Evolutionary conservation across 2,113 vertebrate genomes (phyloP).

Genomic region (Alouatta palliata): DNA sequence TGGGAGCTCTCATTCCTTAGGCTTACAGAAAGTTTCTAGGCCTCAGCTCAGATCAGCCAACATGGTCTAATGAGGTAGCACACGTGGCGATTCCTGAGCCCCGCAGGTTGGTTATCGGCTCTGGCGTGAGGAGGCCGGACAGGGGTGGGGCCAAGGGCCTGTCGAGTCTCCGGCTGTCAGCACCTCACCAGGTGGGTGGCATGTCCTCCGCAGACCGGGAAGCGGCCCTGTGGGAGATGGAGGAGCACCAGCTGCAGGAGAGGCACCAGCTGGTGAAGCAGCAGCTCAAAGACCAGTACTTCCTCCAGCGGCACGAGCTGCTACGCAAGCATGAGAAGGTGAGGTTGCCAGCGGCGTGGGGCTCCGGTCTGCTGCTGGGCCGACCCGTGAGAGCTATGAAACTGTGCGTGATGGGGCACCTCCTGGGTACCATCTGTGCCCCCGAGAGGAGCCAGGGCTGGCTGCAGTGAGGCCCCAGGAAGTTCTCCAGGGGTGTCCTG

Average conservation of each 20-base stretch:
- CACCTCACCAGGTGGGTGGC: background rate
- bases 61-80: accelerated
- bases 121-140: accelerated
- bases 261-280: slow-evolving; percentile 94
- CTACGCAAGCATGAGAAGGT: slow-evolving; percentile 98
- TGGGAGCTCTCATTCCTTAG: too few species aligned
- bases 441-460: accelerated
- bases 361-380: accelerated
- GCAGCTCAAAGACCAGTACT: slow-evolving; percentile 98
- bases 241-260: slow-evolving; percentile 95
- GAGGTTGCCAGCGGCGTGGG: accelerated
- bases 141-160: accelerated
- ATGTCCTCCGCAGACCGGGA: slow-evolving; percentile 87
- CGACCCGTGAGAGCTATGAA: accelerated
- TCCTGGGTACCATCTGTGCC: background rate
- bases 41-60: background rate
- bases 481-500: background rate
- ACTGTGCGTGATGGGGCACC: accelerated
- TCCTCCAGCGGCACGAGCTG: slow-evolving; percentile 96
- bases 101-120: background rate
- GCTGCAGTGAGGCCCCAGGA: accelerated
- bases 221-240: slow-evolving; percentile 92
- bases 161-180: accelerated
- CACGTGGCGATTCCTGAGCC: background rate
- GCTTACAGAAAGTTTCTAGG: background rate